Conservation (phyloP, 2,797 vertebrate genomes). For the Pampus argenteus region DNA sequence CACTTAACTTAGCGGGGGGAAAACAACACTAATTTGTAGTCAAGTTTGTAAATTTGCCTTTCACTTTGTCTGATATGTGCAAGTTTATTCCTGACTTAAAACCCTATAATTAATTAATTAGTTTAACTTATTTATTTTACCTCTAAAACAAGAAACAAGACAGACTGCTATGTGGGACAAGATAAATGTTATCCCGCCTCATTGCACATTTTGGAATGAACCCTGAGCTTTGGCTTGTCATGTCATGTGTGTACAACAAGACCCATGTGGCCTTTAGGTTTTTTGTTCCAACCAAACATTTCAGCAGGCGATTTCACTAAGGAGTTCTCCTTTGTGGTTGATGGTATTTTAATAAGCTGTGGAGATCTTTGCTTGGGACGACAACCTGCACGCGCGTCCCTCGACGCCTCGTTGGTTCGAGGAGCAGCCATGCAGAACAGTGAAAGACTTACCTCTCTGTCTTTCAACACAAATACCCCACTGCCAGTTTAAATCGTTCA, state of each 20-base stretch:
- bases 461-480: conserved; percentile 54
- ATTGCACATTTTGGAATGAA: conserved; percentile 10
- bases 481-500: conserved; percentile 68
- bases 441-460: conserved; percentile 44
- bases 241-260: conserved; percentile 21
- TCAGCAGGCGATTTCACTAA: conserved; percentile 35
- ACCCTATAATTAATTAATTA: not conserved
- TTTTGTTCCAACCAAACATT: conserved; percentile 29
- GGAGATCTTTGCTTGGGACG: conserved; percentile 49
- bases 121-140: conserved; percentile 13
- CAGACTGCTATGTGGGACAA: not conserved
- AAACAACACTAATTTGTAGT: no score
- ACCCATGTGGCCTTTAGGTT: conserved; percentile 16
- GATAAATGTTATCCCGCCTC: conserved; percentile 11
- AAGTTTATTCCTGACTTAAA: not conserved
- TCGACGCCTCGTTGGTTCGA: conserved; percentile 13
- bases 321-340: conserved; percentile 29
- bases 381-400: conserved; percentile 39
- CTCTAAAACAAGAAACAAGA: not conserved
- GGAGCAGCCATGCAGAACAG: conserved; percentile 55
- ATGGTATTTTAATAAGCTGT: conserved; percentile 58
- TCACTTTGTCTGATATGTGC: not conserved
- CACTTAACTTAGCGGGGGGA: no score
- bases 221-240: conserved; percentile 1
- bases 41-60: not conserved